Conservation (phyloP, 2,797 vertebrate species). For the Myotis myotis region DNA sequence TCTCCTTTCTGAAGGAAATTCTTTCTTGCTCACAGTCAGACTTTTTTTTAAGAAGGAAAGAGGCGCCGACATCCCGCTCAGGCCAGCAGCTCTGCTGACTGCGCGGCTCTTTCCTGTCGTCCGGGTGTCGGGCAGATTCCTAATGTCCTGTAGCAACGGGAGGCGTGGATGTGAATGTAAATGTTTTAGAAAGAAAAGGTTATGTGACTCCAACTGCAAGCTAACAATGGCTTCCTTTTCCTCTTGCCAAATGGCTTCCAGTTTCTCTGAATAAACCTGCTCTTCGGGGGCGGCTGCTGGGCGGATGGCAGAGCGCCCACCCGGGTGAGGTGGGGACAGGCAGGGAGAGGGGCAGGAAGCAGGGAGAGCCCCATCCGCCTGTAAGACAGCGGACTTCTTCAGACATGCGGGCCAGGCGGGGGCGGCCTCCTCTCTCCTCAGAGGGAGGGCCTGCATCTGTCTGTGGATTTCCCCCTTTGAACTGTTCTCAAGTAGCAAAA, state of each 20-base stretch:
- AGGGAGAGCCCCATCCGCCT: not conserved
- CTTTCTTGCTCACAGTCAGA: slow-evolving; percentile 46
- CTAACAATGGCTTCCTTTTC: slow-evolving; percentile 64
- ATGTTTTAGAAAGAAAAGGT: slow-evolving; percentile 70
- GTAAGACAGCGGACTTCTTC: slow-evolving; percentile 1
- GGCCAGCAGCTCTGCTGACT: slow-evolving; percentile 64
- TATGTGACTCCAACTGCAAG: slow-evolving; percentile 58
- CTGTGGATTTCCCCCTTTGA: not conserved
- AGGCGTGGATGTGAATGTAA: slow-evolving; percentile 72
- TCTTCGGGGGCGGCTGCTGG: not conserved
- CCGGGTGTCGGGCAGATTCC: slow-evolving; percentile 39
- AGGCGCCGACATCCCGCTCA: slow-evolving; percentile 35
- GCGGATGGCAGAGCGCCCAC: not conserved
- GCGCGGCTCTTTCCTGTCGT: slow-evolving; percentile 39
- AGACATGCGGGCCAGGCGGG: not conserved
- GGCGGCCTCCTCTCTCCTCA: not conserved
- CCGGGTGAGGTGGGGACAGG: slow-evolving; percentile 51
- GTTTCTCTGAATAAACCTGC: slow-evolving; percentile 66
- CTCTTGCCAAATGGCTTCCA: slow-evolving; percentile 57
- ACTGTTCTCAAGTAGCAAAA: slow-evolving; percentile 17
- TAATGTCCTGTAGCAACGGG: slow-evolving; percentile 70
- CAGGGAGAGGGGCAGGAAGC: not conserved
- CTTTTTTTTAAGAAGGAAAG: slow-evolving; percentile 5
- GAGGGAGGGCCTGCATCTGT: not conserved
- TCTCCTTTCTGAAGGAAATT: slow-evolving; percentile 71